Conservation (phyloP, 2,888 invertebrate species). For the Hybos culiciformis region DNA sequence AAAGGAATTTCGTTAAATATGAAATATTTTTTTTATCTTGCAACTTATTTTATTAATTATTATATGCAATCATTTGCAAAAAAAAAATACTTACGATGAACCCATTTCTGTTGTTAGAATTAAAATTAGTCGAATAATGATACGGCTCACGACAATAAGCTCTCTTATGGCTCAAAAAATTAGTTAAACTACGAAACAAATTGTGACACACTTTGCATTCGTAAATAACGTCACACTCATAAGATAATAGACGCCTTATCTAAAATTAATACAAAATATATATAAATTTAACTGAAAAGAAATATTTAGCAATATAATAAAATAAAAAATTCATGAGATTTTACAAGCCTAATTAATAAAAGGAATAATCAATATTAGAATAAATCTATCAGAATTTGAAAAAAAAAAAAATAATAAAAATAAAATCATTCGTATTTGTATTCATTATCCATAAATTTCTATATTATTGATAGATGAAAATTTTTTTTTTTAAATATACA, state of each 20-base stretch:
- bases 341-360: conserved; percentile 3
- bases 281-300: too few relatives aligned
- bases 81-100: conserved; percentile 22
- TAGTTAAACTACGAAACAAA: conserved; percentile 73
- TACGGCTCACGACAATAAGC: conserved; percentile 58
- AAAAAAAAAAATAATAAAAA: too few relatives aligned
- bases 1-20: conserved; percentile 1
- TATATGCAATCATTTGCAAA: conserved; percentile 23
- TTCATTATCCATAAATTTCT: neutral
- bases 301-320: conserved; percentile 4
- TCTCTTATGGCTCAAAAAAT: conserved; percentile 81
- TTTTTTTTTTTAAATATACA: neutral
- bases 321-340: neutral
- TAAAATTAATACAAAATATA: too few relatives aligned
- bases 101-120: conserved; percentile 36
- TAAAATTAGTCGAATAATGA: conserved; percentile 36
- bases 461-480: neutral
- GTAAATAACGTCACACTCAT: conserved; percentile 79
- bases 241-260: conserved; percentile 57
- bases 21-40: conserved; percentile 3
- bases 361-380: neutral
- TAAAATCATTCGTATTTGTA: too few relatives aligned
- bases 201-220: conserved; percentile 81
- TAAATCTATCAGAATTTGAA: neutral
- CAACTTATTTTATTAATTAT: neutral